Evolutionary conservation across 2,888 invertebrate genomes (phyloP).

Genomic region (Plebejus argus): DNA sequence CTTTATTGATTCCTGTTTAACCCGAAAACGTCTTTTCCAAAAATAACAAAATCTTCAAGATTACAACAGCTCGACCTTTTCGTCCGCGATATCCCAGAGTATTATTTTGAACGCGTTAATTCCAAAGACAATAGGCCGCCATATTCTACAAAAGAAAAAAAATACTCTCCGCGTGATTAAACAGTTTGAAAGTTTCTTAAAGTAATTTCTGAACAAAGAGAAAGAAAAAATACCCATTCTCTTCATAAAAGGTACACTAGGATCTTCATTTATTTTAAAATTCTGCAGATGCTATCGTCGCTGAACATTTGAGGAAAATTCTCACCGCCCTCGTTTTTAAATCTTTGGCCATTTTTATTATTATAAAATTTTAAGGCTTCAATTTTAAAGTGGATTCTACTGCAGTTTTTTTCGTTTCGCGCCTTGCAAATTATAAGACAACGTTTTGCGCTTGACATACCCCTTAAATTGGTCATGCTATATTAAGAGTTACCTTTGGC

Average conservation of each 20-base stretch:
- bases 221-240: constrained; percentile 11
- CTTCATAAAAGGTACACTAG: constrained; percentile 30
- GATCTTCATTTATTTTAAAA: constrained; percentile 31
- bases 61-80: neutral
- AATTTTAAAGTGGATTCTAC: neutral
- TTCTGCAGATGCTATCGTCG: constrained; percentile 28
- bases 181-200: constrained; percentile 35
- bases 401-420: neutral
- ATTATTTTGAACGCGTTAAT: constrained; percentile 27
- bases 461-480: neutral
- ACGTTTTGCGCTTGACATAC: neutral
- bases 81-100: neutral
- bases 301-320: constrained; percentile 19
- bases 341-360: constrained; percentile 18
- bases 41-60: neutral
- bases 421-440: neutral
- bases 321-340: constrained; percentile 4
- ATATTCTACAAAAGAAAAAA: constrained; percentile 37
- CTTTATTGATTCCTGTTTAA: too few relatives aligned
- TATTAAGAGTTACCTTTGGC: too few relatives aligned
- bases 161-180: constrained; percentile 38
- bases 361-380: neutral
- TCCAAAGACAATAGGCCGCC: constrained; percentile 29
- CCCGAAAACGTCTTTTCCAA: too few relatives aligned
- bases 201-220: constrained; percentile 32